Percentiles rank a stretch among this genome's conserved stretches.
Conservation (phyloP, 2,888 invertebrate species). For the Nasonovia ribisnigri region DNA sequence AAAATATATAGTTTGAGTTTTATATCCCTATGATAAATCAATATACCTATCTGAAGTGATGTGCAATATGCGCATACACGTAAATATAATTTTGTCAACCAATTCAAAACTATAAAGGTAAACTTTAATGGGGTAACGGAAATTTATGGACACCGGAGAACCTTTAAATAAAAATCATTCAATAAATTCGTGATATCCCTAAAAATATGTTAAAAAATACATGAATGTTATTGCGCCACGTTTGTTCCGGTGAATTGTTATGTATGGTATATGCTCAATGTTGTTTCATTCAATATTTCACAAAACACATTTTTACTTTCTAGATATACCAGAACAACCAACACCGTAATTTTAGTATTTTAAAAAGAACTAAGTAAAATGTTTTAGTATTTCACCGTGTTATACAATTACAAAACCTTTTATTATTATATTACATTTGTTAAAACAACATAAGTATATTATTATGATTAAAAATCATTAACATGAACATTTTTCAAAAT, state of each 20-base stretch:
- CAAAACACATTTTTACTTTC: neutral
- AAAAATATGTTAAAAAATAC: neutral
- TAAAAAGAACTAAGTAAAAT: neutral
- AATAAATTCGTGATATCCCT: neutral
- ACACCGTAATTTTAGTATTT: neutral
- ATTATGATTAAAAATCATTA: neutral
- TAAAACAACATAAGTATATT: neutral
- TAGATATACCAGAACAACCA: neutral
- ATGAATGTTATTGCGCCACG: neutral
- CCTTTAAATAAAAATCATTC: conserved; percentile 34
- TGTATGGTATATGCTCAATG: neutral
- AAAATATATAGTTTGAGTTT: neutral
- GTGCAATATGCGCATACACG: neutral
- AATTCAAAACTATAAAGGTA: neutral
- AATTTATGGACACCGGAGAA: neutral
- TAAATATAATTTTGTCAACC: neutral
- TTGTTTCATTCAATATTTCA: neutral
- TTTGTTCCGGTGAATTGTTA: neutral
- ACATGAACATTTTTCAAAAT: too few relatives aligned
- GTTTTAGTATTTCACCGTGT: neutral
- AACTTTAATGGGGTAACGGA: neutral
- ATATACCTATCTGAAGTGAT: neutral
- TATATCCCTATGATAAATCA: neutral
- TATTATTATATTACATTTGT: neutral
- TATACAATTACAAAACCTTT: neutral